These are phyloP conservation scores for Catharus fuscescens DNA, from an alignment of 2,113 vertebrate genomes.

Conservation along the genomic window DNA sequence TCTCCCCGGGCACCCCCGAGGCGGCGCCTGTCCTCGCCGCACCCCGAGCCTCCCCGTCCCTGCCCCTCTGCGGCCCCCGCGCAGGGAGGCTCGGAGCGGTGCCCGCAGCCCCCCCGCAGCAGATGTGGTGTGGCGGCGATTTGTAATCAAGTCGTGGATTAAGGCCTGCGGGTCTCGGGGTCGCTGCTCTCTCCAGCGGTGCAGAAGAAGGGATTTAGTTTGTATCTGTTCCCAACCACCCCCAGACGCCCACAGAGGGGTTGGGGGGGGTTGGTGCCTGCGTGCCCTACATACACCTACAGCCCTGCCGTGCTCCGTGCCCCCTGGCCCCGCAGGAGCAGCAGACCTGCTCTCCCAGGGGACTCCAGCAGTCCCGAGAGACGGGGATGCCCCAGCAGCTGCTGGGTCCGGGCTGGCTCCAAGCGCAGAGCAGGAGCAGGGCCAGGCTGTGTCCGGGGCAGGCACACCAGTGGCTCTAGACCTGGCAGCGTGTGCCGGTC, in stretches of 20 bases:
- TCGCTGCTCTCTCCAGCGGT: not conserved
- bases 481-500: not conserved
- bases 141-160: constrained; percentile 56
- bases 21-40: not conserved
- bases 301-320: fast-evolving
- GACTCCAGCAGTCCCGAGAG: not conserved
- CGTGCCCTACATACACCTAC: not conserved
- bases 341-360: not conserved
- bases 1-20: not conserved
- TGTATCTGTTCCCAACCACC: not conserved
- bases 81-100: not conserved
- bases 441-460: not conserved
- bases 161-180: constrained; percentile 8
- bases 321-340: not conserved
- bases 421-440: fast-evolving
- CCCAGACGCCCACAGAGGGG: not conserved
- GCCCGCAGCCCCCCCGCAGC: not conserved
- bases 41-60: not conserved
- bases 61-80: not conserved
- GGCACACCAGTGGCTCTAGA: not conserved
- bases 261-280: not conserved
- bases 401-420: not conserved
- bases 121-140: constrained; percentile 35
- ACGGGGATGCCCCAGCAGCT: fast-evolving
- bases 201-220: constrained; percentile 24